Base-by-base conservation (phyloP, 1,140 invertebrate species). In the Phymastichus coffea region DNA sequence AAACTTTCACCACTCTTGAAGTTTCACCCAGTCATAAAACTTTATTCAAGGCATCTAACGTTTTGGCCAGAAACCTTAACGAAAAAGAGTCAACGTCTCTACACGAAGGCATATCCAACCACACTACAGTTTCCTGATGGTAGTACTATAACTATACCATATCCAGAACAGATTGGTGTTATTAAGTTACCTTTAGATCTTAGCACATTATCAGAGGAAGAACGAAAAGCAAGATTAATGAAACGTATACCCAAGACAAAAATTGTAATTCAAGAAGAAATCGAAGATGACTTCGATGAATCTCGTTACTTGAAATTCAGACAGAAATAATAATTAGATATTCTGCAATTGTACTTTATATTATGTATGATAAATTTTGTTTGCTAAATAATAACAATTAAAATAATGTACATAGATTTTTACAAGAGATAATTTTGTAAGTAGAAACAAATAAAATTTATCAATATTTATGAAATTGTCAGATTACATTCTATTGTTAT, bases 111-210 rank as follows among this genome's bases (percentile, higher is more conserved):
- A 37, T 94, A 93, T 82, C 90, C 88, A 54, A 90, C 89, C 1
- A 72, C 84, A 40, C 68, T 97, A 0, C 87, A 95, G 20, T 78
- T 87, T 25, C 80, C 91, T 2, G 88, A 97, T 84, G 94, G 94
- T 46, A 92, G 93, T 44, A 90, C 87, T 43, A 86, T 92, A 58
- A 89, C 83, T 33, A 88, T 94, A 23, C 80, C 87, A 64, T 94
- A 96, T 73, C 81, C 87, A 61, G 90, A 93, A 76, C 94, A 94
- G 7, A 79, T 90, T 57, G 85, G 85, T 80, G 91, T 96, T 60
- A 91, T 97, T 22, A 89, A 84, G 86, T 75, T 96, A 43, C 93
- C 93, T 1, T 47, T 93, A 28, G 87, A 95, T 80, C 68, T 95
- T 14, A 81, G 77, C 28, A 79, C 78, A 38, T 73, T 95, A 15